Conservation (phyloP, 2,888 invertebrate genomes). For the Ariolimax columbianus region DNA sequence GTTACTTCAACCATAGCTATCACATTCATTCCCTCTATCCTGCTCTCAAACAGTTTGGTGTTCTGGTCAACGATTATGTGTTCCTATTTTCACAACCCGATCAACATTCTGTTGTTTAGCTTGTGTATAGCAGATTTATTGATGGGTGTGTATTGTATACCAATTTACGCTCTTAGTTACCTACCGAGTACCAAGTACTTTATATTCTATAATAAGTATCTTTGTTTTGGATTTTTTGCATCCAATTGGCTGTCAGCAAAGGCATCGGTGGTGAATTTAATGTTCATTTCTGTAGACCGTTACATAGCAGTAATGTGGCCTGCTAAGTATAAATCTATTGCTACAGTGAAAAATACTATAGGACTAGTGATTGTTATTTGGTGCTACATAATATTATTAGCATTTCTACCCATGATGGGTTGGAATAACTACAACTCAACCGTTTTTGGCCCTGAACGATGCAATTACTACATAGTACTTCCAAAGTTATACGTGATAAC, state of each 20-base stretch:
- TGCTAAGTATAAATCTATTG: background rate
- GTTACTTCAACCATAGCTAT: background rate
- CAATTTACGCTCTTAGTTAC: slow-evolving; percentile 23
- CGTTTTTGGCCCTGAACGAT: background rate
- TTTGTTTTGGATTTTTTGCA: background rate
- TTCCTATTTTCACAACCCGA: background rate
- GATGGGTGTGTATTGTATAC: slow-evolving; percentile 57
- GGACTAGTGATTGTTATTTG: background rate
- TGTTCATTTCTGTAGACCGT: slow-evolving; percentile 32
- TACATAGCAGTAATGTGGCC: slow-evolving; percentile 21
- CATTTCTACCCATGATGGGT: slow-evolving; percentile 10
- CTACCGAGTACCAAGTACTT: background rate
- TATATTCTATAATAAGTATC: slow-evolving; percentile 11
- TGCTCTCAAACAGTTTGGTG: slow-evolving; percentile 3
- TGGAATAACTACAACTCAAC: slow-evolving; percentile 30
- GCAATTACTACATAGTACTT: slow-evolving; percentile 1
- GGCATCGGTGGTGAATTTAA: background rate
- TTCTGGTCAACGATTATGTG: slow-evolving; percentile 27
- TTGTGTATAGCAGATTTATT: slow-evolving; percentile 51
- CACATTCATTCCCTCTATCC: background rate
- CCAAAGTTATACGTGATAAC: background rate
- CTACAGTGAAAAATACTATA: background rate
- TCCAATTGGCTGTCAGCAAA: background rate
- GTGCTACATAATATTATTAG: background rate
- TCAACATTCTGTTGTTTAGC: slow-evolving; percentile 13